Conservation (phyloP, 2,797 vertebrate genomes). For the Toxotes lorentzi region DNA sequence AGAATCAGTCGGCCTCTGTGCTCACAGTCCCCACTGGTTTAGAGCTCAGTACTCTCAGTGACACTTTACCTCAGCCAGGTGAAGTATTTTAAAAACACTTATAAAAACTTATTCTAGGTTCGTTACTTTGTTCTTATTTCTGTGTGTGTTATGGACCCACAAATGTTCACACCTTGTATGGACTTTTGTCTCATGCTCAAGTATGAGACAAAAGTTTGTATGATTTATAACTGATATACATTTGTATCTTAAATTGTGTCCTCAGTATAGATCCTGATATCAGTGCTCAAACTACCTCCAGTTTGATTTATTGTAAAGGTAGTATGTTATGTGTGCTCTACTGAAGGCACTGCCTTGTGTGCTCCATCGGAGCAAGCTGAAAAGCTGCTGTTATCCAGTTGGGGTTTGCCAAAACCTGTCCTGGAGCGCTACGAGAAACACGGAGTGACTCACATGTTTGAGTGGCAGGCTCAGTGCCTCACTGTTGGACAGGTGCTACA, state of each 20-base stretch:
- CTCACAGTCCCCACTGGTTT: constrained; percentile 90
- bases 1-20: constrained; percentile 80
- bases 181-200: background rate
- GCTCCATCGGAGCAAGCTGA: constrained; percentile 86
- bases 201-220: background rate
- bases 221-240: background rate
- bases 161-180: background rate
- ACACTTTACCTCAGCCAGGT: constrained; percentile 75
- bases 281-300: background rate
- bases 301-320: background rate
- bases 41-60: constrained; percentile 75
- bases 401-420: constrained; percentile 93
- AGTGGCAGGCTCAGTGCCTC: constrained; percentile 98
- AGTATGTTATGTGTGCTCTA: constrained; percentile 3
- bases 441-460: constrained; percentile 93
- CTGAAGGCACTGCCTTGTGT: constrained; percentile 85
- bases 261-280: background rate
- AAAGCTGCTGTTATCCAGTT: constrained; percentile 91
- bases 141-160: background rate
- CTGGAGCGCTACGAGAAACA: constrained; percentile 91
- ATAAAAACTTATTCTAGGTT: background rate
- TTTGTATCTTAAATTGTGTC: background rate
- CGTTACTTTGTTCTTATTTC: background rate
- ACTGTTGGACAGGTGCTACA: constrained; percentile 91
- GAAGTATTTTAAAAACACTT: constrained; percentile 7